Conservation (phyloP, 2,888 invertebrate species). For the Thumatha senex region DNA sequence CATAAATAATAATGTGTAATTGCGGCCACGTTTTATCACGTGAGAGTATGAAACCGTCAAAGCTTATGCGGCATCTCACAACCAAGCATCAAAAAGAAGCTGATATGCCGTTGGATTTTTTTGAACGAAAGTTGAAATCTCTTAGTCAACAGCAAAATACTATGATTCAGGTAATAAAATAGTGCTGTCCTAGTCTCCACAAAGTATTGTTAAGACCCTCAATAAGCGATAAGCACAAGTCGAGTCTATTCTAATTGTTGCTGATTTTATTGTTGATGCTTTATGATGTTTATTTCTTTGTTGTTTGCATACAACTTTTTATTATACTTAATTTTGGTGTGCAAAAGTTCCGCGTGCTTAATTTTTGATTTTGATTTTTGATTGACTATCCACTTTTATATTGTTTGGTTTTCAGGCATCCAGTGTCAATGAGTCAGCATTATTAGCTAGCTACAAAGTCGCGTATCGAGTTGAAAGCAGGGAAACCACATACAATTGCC, state of each 20-base stretch:
- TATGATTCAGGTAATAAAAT: not conserved
- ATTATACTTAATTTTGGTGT: too few species aligned
- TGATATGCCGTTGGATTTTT: constrained; percentile 14
- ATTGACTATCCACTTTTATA: too few species aligned
- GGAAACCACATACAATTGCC: constrained; percentile 32
- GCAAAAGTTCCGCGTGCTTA: too few species aligned
- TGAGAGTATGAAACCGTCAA: not conserved
- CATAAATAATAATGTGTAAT: constrained; percentile 19
- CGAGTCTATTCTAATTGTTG: too few species aligned
- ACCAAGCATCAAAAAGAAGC: constrained; percentile 20
- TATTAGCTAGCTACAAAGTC: constrained; percentile 9
- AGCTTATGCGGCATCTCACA: not conserved
- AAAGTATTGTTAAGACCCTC: too few species aligned
- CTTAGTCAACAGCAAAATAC: constrained; percentile 11
- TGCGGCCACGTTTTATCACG: constrained; percentile 13
- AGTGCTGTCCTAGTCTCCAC: not conserved
- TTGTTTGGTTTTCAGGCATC: not conserved
- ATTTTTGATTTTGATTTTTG: too few species aligned
- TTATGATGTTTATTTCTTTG: too few species aligned
- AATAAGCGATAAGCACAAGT: too few species aligned
- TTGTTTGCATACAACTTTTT: too few species aligned
- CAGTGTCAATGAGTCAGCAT: constrained; percentile 25
- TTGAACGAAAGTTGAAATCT: constrained; percentile 19
- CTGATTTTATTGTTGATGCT: too few species aligned
- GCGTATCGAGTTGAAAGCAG: constrained; percentile 19